Evolutionary conservation across 1,140 invertebrate genomes (phyloP).

Genomic region (Telenomus remus): DNA sequence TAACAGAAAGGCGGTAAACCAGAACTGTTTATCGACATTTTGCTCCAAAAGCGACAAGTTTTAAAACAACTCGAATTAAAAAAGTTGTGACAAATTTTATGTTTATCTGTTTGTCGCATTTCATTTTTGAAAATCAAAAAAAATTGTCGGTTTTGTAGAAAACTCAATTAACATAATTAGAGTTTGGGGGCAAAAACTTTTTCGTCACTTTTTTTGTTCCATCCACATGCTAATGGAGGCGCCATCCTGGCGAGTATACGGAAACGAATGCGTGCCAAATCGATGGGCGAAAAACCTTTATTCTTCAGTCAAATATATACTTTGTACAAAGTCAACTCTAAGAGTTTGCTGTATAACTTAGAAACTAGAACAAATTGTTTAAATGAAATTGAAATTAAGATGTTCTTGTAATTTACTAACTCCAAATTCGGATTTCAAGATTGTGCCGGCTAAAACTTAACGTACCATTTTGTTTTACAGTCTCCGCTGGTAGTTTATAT

Average conservation of each 20-base stretch:
- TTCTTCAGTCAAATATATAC: slow-evolving; percentile 36
- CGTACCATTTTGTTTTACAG: slow-evolving; percentile 40
- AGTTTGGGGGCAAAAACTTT: slow-evolving; percentile 20
- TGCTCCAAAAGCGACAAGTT: too few relatives aligned
- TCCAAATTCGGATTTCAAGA: background rate
- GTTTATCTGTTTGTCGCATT: background rate
- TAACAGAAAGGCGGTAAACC: slow-evolving; percentile 19
- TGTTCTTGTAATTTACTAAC: too few relatives aligned
- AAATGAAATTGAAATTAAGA: too few relatives aligned
- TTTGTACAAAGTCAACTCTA: background rate
- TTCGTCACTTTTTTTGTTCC: slow-evolving; percentile 11
- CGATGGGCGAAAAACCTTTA: slow-evolving; percentile 33
- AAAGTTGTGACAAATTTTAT: too few relatives aligned
- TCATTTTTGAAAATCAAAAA: slow-evolving; percentile 16
- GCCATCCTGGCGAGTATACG: slow-evolving; percentile 15
- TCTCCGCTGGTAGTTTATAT: slow-evolving; percentile 62
- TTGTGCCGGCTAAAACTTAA: background rate
- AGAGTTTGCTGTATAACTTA: too few relatives aligned
- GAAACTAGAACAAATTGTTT: too few relatives aligned
- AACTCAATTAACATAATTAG: slow-evolving; percentile 32
- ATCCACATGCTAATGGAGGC: slow-evolving; percentile 34
- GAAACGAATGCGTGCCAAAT: slow-evolving; percentile 39
- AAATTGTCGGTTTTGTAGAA: too few relatives aligned
- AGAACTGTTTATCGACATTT: background rate
- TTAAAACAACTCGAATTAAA: too few relatives aligned